Base-by-base conservation (phyloP, 2,888 invertebrate species). In the Drosophila paranaensis region DNA sequence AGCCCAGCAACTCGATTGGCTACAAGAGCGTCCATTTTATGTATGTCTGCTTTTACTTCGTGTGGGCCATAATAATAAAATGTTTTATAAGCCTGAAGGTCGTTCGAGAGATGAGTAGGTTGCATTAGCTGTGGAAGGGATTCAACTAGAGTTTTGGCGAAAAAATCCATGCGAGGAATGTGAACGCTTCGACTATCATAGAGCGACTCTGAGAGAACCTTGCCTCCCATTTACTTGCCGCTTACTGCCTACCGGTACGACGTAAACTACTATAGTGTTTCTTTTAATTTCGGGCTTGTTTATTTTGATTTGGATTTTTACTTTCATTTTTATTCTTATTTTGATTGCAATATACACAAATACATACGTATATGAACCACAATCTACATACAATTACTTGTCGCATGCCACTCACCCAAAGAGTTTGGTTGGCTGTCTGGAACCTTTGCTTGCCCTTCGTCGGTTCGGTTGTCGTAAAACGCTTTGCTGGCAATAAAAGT, bases 401-500 rank as follows among this genome's bases (percentile, higher is more conserved):
- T 63, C 69, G 48, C 62, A 77, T 71, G 79, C 81, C 60, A 68
- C 56, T 55, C 57, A 61, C 33, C 67, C 54, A 77, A 79, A 81
- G 84, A 83, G 83, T 81, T 83, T 10, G 35, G 42, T 33, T 33
- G 55, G 55, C 42, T 42, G 55, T 54, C 35, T 43, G 55, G 51
- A 60, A 35, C 14, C 51, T 53, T 58, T 57, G 65, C 71, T 56
- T 71, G 48, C 48, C 48, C 60, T 60, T 40, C 57, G 76, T 68
- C 54, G 68, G 71, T 72, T 79, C 80, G 77, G 68, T 69, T 88
- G 86, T 87, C 86, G 86, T 87, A 88, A 87, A 87, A 88, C 88
- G 88, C 86, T 88, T 87, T 87, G 83, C 76, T 82, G 81, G 86
- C 86, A 88, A 88, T 87, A 87, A 87, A 87, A 88, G 81, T 83